Conservation (phyloP, 2,113 vertebrate species). For the Vidua chalybeata region DNA sequence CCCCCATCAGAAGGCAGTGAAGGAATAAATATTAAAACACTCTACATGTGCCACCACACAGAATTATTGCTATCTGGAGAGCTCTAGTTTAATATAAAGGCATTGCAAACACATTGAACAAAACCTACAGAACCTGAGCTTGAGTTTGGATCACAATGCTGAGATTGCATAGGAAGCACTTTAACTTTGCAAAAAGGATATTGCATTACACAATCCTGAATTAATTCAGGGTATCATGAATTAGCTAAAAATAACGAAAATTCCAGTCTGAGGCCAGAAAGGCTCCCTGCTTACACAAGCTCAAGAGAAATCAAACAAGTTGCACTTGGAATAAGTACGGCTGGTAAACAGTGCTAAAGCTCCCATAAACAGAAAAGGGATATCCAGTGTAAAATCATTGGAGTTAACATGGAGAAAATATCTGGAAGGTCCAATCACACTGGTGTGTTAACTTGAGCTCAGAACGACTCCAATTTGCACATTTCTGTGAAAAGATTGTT, state of each 20-base stretch:
- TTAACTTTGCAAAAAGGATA: not conserved
- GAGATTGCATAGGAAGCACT: not conserved
- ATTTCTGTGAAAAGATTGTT: not conserved
- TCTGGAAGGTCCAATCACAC: not conserved
- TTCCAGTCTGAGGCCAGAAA: not conserved
- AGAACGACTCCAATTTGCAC: not conserved
- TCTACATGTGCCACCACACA: not conserved
- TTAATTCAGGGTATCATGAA: constrained; percentile 19
- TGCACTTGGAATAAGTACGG: not conserved
- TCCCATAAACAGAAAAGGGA: not conserved
- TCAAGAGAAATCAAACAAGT: not conserved
- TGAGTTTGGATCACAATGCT: constrained; percentile 7
- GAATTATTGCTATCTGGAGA: not conserved
- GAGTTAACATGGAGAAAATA: not conserved
- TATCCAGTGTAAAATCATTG: not conserved
- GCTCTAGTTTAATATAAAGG: not conserved
- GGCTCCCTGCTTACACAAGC: not conserved
- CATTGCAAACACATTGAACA: constrained; percentile 10
- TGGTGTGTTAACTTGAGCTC: not conserved
- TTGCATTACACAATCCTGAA: constrained; percentile 16
- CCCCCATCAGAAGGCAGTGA: not conserved
- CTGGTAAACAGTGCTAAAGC: not conserved
- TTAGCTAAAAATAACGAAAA: not conserved
- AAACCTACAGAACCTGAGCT: not conserved
- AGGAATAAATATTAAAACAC: not conserved